Evolutionary conservation across 2,888 invertebrate species (phyloP).

Genomic region (Nemotelus nigrinus): DNA sequence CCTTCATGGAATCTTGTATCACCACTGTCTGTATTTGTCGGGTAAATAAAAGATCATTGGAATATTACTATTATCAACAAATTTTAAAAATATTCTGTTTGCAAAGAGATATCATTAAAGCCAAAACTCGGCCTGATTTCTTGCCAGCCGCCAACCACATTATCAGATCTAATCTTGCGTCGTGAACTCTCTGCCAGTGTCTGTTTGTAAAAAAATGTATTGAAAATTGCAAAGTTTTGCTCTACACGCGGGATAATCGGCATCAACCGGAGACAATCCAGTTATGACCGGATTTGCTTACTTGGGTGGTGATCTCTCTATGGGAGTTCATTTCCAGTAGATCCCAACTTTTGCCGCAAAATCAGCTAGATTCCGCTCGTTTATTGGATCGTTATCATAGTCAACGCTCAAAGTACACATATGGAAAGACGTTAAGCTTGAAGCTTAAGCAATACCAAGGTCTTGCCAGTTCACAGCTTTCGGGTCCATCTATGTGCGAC

Average conservation of each 20-base stretch:
- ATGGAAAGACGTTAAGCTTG: background rate
- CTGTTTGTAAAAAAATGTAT: background rate
- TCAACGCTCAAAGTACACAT: conserved; percentile 19
- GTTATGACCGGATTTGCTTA: conserved; percentile 8
- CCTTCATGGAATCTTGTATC: no score
- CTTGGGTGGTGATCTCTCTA: conserved; percentile 8
- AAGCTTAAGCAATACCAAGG: background rate
- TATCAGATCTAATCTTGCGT: conserved; percentile 21
- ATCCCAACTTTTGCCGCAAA: background rate
- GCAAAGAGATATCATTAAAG: no score
- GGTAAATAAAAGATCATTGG: no score
- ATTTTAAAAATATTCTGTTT: no score
- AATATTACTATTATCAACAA: no score
- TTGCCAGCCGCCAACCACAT: conserved; percentile 2
- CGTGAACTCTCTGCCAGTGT: background rate
- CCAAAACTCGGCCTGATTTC: background rate
- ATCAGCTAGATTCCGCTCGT: background rate
- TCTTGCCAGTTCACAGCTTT: background rate
- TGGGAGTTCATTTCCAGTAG: conserved; percentile 17
- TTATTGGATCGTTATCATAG: background rate
- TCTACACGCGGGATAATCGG: background rate
- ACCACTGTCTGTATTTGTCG: no score
- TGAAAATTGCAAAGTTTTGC: background rate
- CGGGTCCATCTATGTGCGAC: background rate
- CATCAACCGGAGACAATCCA: background rate